Evolutionary conservation across 2,888 invertebrate species (phyloP).

Genomic region (Lepas anatifera): DNA sequence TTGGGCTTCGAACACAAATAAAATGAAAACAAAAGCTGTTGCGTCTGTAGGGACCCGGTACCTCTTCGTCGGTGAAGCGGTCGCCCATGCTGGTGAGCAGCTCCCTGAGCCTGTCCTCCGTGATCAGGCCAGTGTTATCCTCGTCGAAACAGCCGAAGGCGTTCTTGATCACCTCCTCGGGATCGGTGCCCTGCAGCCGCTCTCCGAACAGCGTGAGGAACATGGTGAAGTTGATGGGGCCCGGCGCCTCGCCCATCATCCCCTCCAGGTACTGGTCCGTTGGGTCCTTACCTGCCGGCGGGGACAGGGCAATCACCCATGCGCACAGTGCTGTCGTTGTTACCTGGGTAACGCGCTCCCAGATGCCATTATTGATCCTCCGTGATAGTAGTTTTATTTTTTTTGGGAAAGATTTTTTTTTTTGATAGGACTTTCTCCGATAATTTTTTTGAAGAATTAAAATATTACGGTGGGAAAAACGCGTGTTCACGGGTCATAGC

Average conservation of each 20-base stretch:
- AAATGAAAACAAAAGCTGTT: no score
- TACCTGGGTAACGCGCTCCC: no score
- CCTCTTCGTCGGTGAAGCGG: conserved; percentile 77
- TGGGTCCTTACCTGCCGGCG: conserved; percentile 70
- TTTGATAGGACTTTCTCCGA: no score
- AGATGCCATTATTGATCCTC: no score
- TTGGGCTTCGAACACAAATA: no score
- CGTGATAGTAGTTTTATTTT: no score
- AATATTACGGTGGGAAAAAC: no score
- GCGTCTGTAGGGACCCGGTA: conserved; percentile 28
- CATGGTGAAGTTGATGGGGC: conserved; percentile 99
- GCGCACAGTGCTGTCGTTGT: no score
- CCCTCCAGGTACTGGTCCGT: conserved; percentile 89
- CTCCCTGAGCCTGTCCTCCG: conserved; percentile 88
- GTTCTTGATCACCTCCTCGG: conserved; percentile 97
- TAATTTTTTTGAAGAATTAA: no score
- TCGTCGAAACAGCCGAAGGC: conserved; percentile 99
- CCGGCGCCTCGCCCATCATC: conserved; percentile 99
- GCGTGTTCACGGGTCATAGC: no score
- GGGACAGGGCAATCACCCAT: no score
- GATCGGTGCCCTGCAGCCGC: conserved; percentile 90
- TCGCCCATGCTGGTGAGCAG: conserved; percentile 96
- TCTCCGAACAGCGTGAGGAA: conserved; percentile 97
- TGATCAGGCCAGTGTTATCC: conserved; percentile 80
- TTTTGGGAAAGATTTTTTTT: no score